Evolutionary conservation across 2,113 vertebrate species (phyloP), one percentile per base, ranked within the genome.

Genomic region (Bujurquina vittata): DNA sequence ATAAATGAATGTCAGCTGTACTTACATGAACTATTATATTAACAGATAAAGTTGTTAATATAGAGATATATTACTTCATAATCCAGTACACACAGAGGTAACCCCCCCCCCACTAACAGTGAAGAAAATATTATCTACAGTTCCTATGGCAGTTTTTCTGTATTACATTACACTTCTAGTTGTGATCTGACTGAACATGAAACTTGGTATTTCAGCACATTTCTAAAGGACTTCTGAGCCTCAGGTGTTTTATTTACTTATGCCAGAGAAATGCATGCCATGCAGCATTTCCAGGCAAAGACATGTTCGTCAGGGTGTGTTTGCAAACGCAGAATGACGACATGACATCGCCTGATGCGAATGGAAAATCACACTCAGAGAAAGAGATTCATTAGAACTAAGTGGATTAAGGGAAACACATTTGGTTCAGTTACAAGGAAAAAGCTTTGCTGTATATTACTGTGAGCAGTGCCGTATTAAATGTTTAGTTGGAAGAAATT

Each of bases 281-380:
- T 69, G 22, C 77, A 78, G 86, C n/a, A 26, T 75, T 79, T 81
- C 69, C 31, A 81, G 60, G 77, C 3, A 8, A 60, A 59, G 84
- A 87, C 18, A 59, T 91, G 86, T 79, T 86, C 74, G 69, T n/a
- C 33, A 65, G 40, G 72, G 81, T 63, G 84, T 77, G 84, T 84
- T 58, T 58, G 56, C 23, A 49, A 75, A 59, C 76, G 10, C 55
- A 63, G 31, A 57, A 72, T 59, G 35, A 76, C 31, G 75, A 77
- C 58, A 54, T 22, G 10, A 5, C 56, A 4, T 23, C 11, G 10
- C 20, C 15, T 12, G 14, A 20, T 1, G 2, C 10, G 31, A 83
- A 67, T 17, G 29, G 33, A 1, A 22, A 83, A 60, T 52, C 1
- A 40, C 1, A 10, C 20, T 23, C 8, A n/a, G 22, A 65, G 6